These are phyloP conservation scores for Astropecten irregularis DNA, from an alignment of 53 echinoderm and acorn worm genomes.

Conservation along the genomic window DNA sequence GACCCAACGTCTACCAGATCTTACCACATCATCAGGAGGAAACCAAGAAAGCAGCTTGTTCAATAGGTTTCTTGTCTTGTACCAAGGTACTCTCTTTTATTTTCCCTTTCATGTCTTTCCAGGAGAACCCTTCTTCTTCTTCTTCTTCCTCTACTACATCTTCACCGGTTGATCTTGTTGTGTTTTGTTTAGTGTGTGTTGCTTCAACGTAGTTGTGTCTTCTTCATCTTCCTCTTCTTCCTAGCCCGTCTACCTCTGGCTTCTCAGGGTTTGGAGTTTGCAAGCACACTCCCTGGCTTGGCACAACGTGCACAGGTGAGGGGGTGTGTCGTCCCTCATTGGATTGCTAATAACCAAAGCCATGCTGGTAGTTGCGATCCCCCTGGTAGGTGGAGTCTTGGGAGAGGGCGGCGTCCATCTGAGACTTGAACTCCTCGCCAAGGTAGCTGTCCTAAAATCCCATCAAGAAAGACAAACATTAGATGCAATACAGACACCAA, in stretches of 20 bases:
- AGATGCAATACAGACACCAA: no score
- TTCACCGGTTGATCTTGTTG: slow-evolving; percentile 16
- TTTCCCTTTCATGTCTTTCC: slow-evolving; percentile 4
- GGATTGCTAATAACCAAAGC: slow-evolving; percentile 85
- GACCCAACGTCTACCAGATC: no score
- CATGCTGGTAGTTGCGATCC: slow-evolving; percentile 91
- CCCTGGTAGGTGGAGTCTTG: slow-evolving; percentile 99
- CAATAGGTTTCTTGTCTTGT: no score
- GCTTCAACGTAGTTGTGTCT: slow-evolving; percentile 26
- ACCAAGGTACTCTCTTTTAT: no score
- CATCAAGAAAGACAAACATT: background rate
- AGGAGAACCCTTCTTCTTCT: slow-evolving; percentile 4
- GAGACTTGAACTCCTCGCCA: slow-evolving; percentile 99
- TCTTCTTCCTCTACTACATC: slow-evolving; percentile 26
- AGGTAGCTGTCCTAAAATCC: slow-evolving; percentile 89
- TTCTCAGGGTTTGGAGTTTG: slow-evolving; percentile 39
- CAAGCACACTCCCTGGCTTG: slow-evolving; percentile 37
- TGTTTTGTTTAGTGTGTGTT: background rate
- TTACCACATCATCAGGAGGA: no score
- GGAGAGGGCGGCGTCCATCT: slow-evolving; percentile 91
- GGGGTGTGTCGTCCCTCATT: slow-evolving; percentile 10
- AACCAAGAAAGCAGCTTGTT: no score
- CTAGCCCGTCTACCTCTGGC: slow-evolving; percentile 43
- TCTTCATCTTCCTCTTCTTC: slow-evolving; percentile 50
- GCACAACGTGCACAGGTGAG: no score